phyloP scores from a whole-genome alignment of 2,113 vertebrate species.

The Toxotes chatareus region DNA sequence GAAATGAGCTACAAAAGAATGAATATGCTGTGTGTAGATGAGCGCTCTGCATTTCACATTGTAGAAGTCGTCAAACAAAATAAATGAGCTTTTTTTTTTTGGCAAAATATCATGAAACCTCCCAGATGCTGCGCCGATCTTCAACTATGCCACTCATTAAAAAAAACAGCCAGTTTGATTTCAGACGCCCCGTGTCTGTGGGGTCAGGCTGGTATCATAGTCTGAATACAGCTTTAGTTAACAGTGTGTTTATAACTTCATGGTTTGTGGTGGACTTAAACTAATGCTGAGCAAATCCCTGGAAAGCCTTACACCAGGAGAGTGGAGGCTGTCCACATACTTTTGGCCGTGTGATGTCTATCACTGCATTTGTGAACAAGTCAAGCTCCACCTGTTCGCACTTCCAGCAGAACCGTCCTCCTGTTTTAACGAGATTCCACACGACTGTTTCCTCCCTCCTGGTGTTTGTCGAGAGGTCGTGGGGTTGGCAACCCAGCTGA shows the following conservation, averaged over 20 bases:
- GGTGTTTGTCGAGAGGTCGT: conserved; percentile 55
- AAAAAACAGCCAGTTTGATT: too few relatives aligned
- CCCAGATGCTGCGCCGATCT: too few relatives aligned
- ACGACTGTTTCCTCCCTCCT: conserved; percentile 48
- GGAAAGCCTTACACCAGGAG: not conserved
- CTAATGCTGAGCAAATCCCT: not conserved
- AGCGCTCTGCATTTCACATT: too few relatives aligned
- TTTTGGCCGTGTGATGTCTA: not conserved
- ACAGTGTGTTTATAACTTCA: not conserved
- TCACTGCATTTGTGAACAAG: not conserved
- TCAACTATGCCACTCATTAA: too few relatives aligned
- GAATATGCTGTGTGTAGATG: too few relatives aligned
- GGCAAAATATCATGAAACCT: too few relatives aligned
- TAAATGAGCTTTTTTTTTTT: too few relatives aligned
- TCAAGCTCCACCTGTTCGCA: conserved; percentile 22
- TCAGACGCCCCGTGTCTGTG: not conserved
- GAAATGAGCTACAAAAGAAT: not conserved
- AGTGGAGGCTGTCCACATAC: not conserved
- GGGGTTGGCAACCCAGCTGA: conserved; percentile 53
- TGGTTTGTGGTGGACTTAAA: not conserved
- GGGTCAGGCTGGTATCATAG: not conserved
- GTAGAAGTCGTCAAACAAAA: too few relatives aligned
- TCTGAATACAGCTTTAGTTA: not conserved
- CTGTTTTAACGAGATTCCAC: conserved; percentile 32
- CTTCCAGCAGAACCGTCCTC: conserved; percentile 28